Evolutionary conservation across 2,797 vertebrate species (phyloP).

Genomic region (Buphagus erythrorhynchus): DNA sequence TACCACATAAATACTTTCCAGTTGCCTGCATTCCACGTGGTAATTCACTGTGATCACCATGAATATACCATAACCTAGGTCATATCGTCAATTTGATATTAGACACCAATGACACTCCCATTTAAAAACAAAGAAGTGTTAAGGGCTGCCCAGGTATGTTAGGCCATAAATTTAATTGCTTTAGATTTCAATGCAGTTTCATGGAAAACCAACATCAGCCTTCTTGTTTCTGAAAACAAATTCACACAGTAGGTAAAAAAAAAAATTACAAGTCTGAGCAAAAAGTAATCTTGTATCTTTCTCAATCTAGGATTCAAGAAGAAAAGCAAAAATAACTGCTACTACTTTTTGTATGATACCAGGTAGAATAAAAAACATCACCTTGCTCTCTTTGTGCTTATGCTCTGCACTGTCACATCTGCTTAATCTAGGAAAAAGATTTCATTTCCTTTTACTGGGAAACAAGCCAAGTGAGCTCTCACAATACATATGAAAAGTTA

Average conservation of each 20-base stretch:
- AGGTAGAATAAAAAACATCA: not conserved
- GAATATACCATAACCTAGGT: not conserved
- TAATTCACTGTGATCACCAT: not conserved
- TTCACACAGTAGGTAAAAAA: not conserved
- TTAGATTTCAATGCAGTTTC: not conserved
- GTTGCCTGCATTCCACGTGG: fast-evolving
- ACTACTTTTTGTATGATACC: not conserved
- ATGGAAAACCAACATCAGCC: not conserved
- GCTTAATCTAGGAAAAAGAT: not conserved
- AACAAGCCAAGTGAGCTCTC: not conserved
- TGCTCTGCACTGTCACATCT: not conserved
- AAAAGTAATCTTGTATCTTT: not conserved
- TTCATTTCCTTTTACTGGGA: not conserved
- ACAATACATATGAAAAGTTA: not conserved
- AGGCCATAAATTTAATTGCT: not conserved
- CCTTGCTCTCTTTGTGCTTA: not conserved
- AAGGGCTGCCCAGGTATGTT: not conserved
- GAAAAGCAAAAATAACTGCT: not conserved
- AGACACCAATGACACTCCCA: not conserved
- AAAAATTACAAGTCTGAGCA: not conserved
- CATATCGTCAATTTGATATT: not conserved
- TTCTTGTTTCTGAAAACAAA: not conserved
- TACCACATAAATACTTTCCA: not conserved
- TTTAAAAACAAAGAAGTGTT: not conserved
- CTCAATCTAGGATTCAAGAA: not conserved